Conservation (phyloP, 2,113 vertebrate genomes). For the Vombatus ursinus region DNA sequence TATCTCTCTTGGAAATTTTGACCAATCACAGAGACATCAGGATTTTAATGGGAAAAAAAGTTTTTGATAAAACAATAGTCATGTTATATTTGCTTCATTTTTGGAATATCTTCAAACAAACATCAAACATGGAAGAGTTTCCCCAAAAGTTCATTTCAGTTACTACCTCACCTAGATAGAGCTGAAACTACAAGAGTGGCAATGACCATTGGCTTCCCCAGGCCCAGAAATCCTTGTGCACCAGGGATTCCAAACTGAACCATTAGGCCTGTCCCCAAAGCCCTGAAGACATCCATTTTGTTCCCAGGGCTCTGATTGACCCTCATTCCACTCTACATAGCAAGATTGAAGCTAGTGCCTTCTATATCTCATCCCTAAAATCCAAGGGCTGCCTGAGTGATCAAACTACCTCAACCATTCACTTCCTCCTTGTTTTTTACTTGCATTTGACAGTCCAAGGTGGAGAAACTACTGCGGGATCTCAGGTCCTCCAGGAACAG, state of each 20-base stretch:
- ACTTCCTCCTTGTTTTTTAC: too few species aligned
- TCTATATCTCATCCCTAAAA: not conserved
- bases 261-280: not conserved
- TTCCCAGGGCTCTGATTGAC: not conserved
- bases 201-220: not conserved
- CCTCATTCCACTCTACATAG: not conserved
- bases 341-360: not conserved
- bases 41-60: not conserved
- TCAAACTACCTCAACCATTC: too few species aligned
- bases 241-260: not conserved
- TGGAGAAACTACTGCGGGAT: too few species aligned
- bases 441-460: too few species aligned
- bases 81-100: slow-evolving; percentile 14
- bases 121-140: slow-evolving; percentile 6
- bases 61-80: not conserved
- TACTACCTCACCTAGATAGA: not conserved
- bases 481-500: not conserved
- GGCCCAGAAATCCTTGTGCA: too few species aligned
- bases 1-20: not conserved
- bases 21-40: too few species aligned
- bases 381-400: too few species aligned
- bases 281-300: not conserved
- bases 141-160: not conserved
- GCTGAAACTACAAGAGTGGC: not conserved
- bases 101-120: not conserved